Base-by-base conservation (phyloP, 1,140 invertebrate species). In the Anadara kagoshimensis region DNA sequence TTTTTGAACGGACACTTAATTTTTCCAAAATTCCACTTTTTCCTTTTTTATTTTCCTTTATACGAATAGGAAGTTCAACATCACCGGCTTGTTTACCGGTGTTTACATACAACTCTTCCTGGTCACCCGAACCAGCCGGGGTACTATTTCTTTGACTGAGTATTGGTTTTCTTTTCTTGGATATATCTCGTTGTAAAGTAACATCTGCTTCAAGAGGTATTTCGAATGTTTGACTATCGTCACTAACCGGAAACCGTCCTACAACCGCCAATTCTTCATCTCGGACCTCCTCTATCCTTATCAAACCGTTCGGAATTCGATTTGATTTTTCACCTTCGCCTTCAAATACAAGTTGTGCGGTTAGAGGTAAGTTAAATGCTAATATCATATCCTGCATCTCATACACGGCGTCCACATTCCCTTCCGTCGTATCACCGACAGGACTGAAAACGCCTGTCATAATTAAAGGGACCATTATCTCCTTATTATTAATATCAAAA, bases 381-480 rank as follows among this genome's bases (percentile, higher is more conserved):
- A 78, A 76, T 45, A 85, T 81, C 16, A 86, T 69, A 69, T 86
- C 83, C 49, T 85, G 83, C n/a, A 86, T 73, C 49, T 83, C 84
- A 65, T 85, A 86, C 11, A 86, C 85, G 43, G 84, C 83, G 63
- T 86, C 85, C 69, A 81, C 85, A 62, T 85, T 85, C 45, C 78
- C 74, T 20, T 75, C 56, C 10, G 78, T 65, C 18, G 78, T 53
- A 22, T 87, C 83, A 4, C 84, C 85, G 14, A 87, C 79, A 10
- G 85, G 85, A 76, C 85, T 87, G 73, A 87, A 87, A 10, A 87
- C 79, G 14, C 85, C 85, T 10, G 82, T 80, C 83, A 85, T 84
- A 49, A 85, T 84, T n/a, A 87, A 67, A 20, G 85, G 84, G 26
- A 87, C 79, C 84, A 86, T 87, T 10, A 85, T 80, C 70, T 87